Base-by-base conservation (phyloP, 2,797 vertebrate species). In the Cuniculus paca region DNA sequence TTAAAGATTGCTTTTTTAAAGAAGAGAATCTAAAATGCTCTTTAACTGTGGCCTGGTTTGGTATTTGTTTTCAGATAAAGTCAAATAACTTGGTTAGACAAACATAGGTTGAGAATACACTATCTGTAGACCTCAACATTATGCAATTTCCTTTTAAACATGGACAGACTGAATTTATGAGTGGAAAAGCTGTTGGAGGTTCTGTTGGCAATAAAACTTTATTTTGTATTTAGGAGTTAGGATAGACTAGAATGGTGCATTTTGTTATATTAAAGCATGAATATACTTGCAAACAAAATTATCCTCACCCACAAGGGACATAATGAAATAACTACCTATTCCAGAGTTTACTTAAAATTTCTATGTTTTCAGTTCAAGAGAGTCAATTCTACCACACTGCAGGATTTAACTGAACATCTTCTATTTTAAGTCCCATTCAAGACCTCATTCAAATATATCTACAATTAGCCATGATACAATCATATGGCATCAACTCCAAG, bases 331-430 rank as follows among this genome's bases (percentile, higher is more conserved):
- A 87, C 20, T 45, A 45, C 0, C 0, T 20, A 56, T 65, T 72
- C n/a, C 48, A 56, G 72, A 94, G n/a, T 77, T 84, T 86, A 83
- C 48, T 85, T 90, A 81, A 93, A 90, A 93, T 80, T 11, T 19
- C 1, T 39, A 79, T 42, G 11, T 54, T 93, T 83, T 28, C 17
- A 75, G 68, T 52, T 80, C 50, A 56, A 63, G 28, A 68, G 2
- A 80, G 52, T 36, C 60, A 17, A 36, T 83, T 90, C 54, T 39
- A 63, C 26, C 13, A 78, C 4, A 77, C 34, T 17, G 4, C 20
- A 31, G 70, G 45, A 68, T 28, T 80, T 74, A 45, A 63, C n/a
- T 87, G 20, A 81, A 90, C 17, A 75, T 16, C 12, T 26, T 88
- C n/a, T 86, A 24, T 39, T 31, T 90, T 39, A 87, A 78, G 50